phyloP scores from a whole-genome alignment of 2,888 invertebrate species.

The Vandiemenella viatica region DNA sequence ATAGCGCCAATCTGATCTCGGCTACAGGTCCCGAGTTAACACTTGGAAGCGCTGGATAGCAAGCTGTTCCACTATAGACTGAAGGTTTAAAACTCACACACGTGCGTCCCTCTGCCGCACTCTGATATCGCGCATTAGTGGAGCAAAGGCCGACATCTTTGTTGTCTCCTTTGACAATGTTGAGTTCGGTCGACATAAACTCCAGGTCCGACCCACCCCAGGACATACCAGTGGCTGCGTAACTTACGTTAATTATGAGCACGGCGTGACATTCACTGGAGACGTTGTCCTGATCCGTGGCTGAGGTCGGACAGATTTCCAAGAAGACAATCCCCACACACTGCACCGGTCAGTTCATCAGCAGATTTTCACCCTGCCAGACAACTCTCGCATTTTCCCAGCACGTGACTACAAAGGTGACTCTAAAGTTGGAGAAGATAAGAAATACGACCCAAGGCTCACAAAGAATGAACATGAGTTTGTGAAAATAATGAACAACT shows the following conservation, averaged over 20 bases:
- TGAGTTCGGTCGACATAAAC: constrained; percentile 53
- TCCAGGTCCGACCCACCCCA: constrained; percentile 64
- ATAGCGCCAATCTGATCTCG: too few relatives aligned
- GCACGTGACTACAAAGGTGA: constrained; percentile 85
- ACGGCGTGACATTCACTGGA: constrained; percentile 82
- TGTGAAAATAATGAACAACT: constrained; percentile 75
- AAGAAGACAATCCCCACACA: constrained; percentile 66
- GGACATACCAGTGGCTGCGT: constrained; percentile 92
- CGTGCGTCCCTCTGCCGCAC: too few relatives aligned
- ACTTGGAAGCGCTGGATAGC: too few relatives aligned
- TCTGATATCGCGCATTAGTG: constrained; percentile 70
- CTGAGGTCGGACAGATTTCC: constrained; percentile 97
- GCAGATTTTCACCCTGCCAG: constrained; percentile 76
- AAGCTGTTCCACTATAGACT: too few relatives aligned
- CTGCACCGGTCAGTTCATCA: constrained; percentile 79
- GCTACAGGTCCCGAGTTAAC: too few relatives aligned
- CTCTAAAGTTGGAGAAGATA: constrained; percentile 88
- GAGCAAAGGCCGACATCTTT: constrained; percentile 71
- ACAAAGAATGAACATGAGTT: constrained; percentile 71
- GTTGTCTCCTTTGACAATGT: constrained; percentile 57
- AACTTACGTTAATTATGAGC: constrained; percentile 61
- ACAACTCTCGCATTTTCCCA: constrained; percentile 71
- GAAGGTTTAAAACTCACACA: too few relatives aligned
- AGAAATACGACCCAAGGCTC: constrained; percentile 71
- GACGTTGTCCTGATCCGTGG: constrained; percentile 88